A percentile compares a stretch with the other conserved stretches of the same genome.
These are phyloP conservation scores for Apostichopus californicus DNA, from an alignment of 35 echinoderm and acorn worm genomes.

Conservation along the genomic window DNA sequence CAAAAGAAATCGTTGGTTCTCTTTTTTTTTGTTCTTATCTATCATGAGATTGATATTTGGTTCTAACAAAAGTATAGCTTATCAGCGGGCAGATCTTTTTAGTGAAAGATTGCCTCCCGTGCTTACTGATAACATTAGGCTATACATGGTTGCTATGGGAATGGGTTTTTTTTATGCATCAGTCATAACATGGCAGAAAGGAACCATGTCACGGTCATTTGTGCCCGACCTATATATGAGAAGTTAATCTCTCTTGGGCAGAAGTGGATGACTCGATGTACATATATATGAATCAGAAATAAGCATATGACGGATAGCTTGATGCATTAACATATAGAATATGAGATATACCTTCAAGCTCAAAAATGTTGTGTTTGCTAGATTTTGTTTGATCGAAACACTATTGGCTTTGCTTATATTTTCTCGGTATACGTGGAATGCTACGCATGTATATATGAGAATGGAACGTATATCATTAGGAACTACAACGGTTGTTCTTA, in stretches of 20 bases:
- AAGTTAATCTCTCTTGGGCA: background rate
- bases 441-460: too few species aligned
- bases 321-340: background rate
- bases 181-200: background rate
- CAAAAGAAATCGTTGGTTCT: background rate
- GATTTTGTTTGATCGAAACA: too few species aligned
- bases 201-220: constrained; percentile 4
- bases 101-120: background rate
- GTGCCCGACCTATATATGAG: background rate
- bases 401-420: too few species aligned
- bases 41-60: background rate
- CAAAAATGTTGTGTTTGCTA: too few species aligned
- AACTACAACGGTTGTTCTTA: too few species aligned
- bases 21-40: background rate
- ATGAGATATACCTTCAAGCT: too few species aligned
- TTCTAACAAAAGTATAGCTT: background rate
- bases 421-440: too few species aligned
- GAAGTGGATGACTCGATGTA: background rate
- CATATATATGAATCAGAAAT: background rate
- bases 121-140: background rate
- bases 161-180: background rate
- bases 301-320: background rate
- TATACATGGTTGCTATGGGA: background rate
- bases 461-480: too few species aligned
- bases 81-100: background rate